Evolutionary conservation across 2,797 vertebrate genomes (phyloP), one percentile per base, ranked within the genome.

Genomic region (Steatocranus sp.): DNA sequence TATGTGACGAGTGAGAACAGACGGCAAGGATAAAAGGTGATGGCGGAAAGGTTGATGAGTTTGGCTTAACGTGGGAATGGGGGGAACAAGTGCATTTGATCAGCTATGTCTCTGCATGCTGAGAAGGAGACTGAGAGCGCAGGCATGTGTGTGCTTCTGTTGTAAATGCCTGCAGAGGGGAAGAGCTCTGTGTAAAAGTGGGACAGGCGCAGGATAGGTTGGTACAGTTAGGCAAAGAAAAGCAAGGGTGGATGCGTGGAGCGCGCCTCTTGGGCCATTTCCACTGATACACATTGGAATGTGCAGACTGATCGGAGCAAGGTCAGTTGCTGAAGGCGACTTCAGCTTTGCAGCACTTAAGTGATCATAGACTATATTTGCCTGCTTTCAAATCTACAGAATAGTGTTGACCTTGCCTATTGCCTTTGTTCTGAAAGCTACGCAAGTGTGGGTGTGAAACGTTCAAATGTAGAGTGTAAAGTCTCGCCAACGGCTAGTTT

Each of bases 311-410:
- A 91, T 84, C 34, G 5, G 75, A 87, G 86, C 90, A 90, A 92
- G 91, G 88, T 94, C 92, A 75, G 38, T 51, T 14, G 90, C 92
- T 93, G 91, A 92, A 90, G 43, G 50, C 0, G 5, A 82, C 53
- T 89, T 93, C 91, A 91, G 91, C 93, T 88, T 84, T 90, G 92
- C 91, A 94, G 93, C 94, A 94, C 90, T 92, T 93, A 77, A 83
- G 91, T 92, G 92, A 88, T 92, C 87, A 75, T 86, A 90, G 88
- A 86, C 87, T 78, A 8, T 53, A 83, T 90, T 92, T 90, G 87
- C 83, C 91, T 86, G 90, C 84, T 87, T 89, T 91, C 88, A 90
- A 87, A 92, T 86, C 82, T 85, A 89, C 85, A 89, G 49, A 86
- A 84, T 81, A 84, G 83, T 83, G 90, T 83, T 87, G 85, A 91